phyloP scores from a whole-genome alignment of 2,113 vertebrate species.

The Eretmochelys imbricata region DNA sequence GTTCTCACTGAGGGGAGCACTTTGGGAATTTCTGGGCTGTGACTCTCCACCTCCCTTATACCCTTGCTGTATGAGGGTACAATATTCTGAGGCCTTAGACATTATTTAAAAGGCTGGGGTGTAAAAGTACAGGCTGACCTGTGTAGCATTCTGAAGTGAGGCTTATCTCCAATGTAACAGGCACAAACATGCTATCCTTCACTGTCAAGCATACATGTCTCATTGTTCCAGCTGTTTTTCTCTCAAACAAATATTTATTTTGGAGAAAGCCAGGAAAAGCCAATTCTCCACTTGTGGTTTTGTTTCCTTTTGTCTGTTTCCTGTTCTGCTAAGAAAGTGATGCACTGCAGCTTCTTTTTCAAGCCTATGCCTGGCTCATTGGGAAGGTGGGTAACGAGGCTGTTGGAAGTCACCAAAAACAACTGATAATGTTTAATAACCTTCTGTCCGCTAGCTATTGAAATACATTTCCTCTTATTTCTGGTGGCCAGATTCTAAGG shows the following conservation, averaged over 20 bases:
- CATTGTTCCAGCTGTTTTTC: slow-evolving; percentile 64
- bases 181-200: slow-evolving; percentile 34
- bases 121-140: slow-evolving; percentile 19
- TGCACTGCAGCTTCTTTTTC: slow-evolving; percentile 68
- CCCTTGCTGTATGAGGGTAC: neutral
- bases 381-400: slow-evolving; percentile 64
- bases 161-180: slow-evolving; percentile 5
- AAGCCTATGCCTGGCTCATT: slow-evolving; percentile 68
- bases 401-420: slow-evolving; percentile 58
- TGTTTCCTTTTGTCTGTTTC: slow-evolving; percentile 65
- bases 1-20: neutral
- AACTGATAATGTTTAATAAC: slow-evolving; percentile 49
- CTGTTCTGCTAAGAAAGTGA: slow-evolving; percentile 69
- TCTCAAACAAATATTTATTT: slow-evolving; percentile 73
- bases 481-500: neutral
- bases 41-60: neutral
- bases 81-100: neutral
- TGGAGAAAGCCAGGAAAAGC: slow-evolving; percentile 73
- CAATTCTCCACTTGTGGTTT: slow-evolving; percentile 73
- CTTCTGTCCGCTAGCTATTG: slow-evolving; percentile 30
- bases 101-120: neutral
- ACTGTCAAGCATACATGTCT: slow-evolving; percentile 51
- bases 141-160: neutral
- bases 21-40: neutral
- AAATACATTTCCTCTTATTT: slow-evolving; percentile 32